Evolutionary conservation across 2,113 vertebrate species (phyloP).

Genomic region (Craseonycteris thonglongyai): DNA sequence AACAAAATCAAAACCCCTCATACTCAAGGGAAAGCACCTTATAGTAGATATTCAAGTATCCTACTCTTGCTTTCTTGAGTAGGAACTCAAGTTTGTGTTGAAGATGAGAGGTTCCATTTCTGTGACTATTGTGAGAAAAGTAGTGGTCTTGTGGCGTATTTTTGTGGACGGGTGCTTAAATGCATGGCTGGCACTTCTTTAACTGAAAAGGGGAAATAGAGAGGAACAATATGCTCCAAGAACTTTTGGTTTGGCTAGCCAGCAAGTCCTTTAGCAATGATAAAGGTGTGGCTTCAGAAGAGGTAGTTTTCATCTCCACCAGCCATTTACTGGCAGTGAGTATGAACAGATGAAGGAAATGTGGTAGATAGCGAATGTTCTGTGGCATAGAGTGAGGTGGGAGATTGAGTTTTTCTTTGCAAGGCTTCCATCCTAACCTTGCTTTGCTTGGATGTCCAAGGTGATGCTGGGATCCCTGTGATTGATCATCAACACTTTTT

Average conservation of each 20-base stretch:
- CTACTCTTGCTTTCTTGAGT: no score
- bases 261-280: not conserved
- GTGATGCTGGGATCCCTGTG: not conserved
- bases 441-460: not conserved
- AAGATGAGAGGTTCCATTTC: not conserved
- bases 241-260: not conserved
- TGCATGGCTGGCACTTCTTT: not conserved
- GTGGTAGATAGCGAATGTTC: rapidly evolving
- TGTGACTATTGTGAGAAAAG: not conserved
- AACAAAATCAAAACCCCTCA: not conserved
- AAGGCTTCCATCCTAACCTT: not conserved
- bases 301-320: not conserved
- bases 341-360: not conserved
- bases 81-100: not conserved
- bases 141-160: not conserved
- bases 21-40: not conserved
- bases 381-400: not conserved
- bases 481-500: not conserved
- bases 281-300: not conserved
- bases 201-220: not conserved
- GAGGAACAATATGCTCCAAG: not conserved
- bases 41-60: no score
- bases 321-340: not conserved
- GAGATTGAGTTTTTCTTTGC: not conserved
- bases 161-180: not conserved